Percentiles rank a stretch among this genome's conserved stretches.
These are phyloP conservation scores for Amniataba percoides DNA, from an alignment of 2,797 vertebrate species.

Conservation along the genomic window DNA sequence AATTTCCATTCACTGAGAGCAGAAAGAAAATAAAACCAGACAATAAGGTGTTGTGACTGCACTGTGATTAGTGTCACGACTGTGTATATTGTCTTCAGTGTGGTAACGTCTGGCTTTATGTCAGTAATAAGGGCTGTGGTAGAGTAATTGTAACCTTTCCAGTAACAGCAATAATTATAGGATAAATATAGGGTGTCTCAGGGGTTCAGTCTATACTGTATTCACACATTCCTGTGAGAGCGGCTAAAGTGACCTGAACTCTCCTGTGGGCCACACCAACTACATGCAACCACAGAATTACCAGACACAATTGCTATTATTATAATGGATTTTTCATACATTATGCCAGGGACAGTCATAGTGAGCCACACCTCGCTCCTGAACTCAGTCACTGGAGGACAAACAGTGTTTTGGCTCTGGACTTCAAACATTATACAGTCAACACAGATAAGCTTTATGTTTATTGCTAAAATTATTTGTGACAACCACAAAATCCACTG, in stretches of 20 bases:
- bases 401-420: background rate
- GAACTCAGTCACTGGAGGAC: constrained; percentile 4
- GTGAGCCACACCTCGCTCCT: constrained; percentile 5
- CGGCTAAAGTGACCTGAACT: constrained; percentile 24
- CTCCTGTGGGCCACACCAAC: constrained; percentile 8
- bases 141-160: constrained; percentile 52
- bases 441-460: constrained; percentile 22
- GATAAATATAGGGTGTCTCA: constrained; percentile 52
- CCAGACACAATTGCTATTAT: constrained; percentile 46
- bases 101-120: constrained; percentile 41
- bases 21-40: background rate
- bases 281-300: constrained; percentile 46
- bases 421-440: constrained; percentile 17
- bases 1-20: background rate
- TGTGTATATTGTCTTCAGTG: constrained; percentile 16
- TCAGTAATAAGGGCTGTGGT: constrained; percentile 14
- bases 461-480: constrained; percentile 34
- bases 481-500: constrained; percentile 45
- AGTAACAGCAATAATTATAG: constrained; percentile 65
- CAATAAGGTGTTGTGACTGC: background rate
- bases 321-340: constrained; percentile 43
- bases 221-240: constrained; percentile 30
- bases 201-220: constrained; percentile 34
- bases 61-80: background rate
- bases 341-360: constrained; percentile 10